These are phyloP conservation scores for Gopherus evgoodei DNA, from an alignment of 2,113 vertebrate genomes.

Conservation along the genomic window DNA sequence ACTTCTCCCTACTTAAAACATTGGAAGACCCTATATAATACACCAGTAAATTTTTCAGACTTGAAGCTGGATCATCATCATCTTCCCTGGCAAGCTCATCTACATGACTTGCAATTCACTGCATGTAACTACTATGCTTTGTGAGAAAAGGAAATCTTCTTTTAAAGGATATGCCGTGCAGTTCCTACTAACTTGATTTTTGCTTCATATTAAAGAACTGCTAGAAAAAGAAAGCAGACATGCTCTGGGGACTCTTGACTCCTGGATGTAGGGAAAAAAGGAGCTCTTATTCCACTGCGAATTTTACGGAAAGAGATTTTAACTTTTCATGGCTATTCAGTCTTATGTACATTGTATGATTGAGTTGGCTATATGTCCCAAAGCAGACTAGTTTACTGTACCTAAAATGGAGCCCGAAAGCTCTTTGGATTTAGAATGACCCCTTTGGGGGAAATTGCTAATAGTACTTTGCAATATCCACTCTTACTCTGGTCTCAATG, in stretches of 20 bases:
- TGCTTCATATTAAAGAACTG: not conserved
- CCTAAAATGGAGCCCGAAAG: not conserved
- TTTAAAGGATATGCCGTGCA: not conserved
- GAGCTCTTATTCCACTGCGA: not conserved
- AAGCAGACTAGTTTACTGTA: not conserved
- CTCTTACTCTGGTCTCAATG: not conserved
- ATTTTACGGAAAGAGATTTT: not conserved
- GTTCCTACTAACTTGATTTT: not conserved
- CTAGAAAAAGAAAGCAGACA: not conserved
- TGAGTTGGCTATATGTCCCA: not conserved
- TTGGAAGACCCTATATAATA: fast-evolving
- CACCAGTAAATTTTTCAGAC: not conserved
- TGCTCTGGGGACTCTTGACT: not conserved
- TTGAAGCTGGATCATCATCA: not conserved
- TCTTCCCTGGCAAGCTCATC: not conserved
- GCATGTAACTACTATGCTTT: fast-evolving
- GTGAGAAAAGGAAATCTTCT: not conserved
- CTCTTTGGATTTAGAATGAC: not conserved
- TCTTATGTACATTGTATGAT: not conserved
- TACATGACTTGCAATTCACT: not conserved
- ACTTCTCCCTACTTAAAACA: not conserved
- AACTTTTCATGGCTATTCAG: not conserved
- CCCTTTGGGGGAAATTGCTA: not conserved
- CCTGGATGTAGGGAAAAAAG: not conserved
- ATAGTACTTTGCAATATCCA: fast-evolving